Percentiles rank a stretch among this genome's conserved stretches.
These are phyloP conservation scores for Pygocentrus nattereri DNA, from an alignment of 2,797 vertebrate genomes.

Conservation along the genomic window DNA sequence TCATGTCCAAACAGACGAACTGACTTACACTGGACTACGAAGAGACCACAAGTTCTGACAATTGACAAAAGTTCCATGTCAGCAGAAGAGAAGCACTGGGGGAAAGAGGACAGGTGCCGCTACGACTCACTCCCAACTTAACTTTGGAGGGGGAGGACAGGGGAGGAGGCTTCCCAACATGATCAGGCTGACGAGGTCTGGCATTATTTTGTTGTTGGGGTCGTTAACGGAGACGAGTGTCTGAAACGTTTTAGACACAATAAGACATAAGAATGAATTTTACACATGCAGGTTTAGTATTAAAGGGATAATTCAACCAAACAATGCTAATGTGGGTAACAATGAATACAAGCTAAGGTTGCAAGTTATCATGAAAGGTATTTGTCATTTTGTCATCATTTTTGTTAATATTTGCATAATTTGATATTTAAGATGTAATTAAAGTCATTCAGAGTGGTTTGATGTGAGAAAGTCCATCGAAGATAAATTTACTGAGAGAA, in stretches of 20 bases:
- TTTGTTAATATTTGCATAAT: no score
- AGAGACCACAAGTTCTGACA: conserved; percentile 53
- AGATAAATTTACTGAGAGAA: no score
- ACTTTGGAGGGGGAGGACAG: not conserved
- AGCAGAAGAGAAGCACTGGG: conserved; percentile 36
- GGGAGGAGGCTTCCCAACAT: conserved; percentile 2
- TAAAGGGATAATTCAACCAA: conserved; percentile 41
- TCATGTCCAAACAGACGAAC: conserved; percentile 55
- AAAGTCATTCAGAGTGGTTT: no score
- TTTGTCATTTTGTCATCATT: no score
- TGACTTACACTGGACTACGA: conserved; percentile 54
- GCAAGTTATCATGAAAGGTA: conserved; percentile 16
- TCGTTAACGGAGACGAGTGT: not conserved
- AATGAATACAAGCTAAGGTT: conserved; percentile 27
- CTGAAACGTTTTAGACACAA: not conserved
- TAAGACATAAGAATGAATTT: not conserved
- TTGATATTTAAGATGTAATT: no score
- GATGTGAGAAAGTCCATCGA: no score
- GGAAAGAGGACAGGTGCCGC: conserved; percentile 6
- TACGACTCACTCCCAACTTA: conserved; percentile 22
- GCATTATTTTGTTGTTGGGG: not conserved
- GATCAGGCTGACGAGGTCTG: conserved; percentile 7
- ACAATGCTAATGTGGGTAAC: conserved; percentile 12
- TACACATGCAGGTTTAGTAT: not conserved
- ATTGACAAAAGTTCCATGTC: conserved; percentile 51